Evolutionary conservation across 37 sponge, comb jelly and placozoan species (phyloP).

Genomic region (Oscarella lobularis): DNA sequence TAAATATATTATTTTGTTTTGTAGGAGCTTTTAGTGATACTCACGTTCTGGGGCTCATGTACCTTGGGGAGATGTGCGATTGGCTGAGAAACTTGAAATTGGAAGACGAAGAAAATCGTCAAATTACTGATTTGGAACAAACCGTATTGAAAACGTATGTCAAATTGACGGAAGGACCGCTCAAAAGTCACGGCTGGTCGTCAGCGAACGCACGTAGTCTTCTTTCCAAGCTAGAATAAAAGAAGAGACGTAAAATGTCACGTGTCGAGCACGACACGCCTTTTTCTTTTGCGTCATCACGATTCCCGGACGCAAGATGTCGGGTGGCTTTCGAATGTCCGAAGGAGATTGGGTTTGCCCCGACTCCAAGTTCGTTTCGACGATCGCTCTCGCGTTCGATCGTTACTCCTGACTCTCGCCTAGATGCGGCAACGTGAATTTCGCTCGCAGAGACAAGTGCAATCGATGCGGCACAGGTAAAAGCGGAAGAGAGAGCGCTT

Average conservation of each 20-base stretch:
- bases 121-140: no score
- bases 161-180: conserved; percentile 34
- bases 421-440: conserved; percentile 95
- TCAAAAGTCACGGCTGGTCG: conserved; percentile 45
- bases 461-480: conserved; percentile 93
- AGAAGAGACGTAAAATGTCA: not conserved
- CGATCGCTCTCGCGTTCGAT: not conserved
- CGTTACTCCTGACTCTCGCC: not conserved
- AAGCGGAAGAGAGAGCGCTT: no score
- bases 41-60: conserved; percentile 63
- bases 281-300: no score
- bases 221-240: no score
- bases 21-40: conserved; percentile 66
- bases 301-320: no score
- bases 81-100: no score
- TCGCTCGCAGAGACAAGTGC: conserved; percentile 67
- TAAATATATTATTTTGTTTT: no score
- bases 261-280: not conserved
- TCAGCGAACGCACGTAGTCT: conserved; percentile 18
- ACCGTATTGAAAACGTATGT: conserved; percentile 48
- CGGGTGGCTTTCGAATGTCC: conserved; percentile 36
- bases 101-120: no score
- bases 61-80: conserved; percentile 69
- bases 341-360: conserved; percentile 96
- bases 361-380: conserved; percentile 36